A percentile compares a stretch with the other conserved stretches of the same genome.
Conservation (phyloP, 2,888 invertebrate species). For the Drosophila nigritarsus region DNA sequence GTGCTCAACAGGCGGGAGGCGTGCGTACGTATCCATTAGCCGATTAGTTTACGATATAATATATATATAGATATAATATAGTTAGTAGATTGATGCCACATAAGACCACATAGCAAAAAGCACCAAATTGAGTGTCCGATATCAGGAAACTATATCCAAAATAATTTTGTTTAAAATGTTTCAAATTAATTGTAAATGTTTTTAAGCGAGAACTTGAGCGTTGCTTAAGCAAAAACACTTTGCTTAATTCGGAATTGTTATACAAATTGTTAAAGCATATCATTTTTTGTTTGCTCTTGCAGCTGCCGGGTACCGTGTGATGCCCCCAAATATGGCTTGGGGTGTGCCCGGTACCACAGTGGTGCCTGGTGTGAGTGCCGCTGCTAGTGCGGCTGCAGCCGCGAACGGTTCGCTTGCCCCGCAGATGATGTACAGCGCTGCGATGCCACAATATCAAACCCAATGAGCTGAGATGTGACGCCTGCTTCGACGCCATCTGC, state of each 20-base stretch:
- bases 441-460: slow-evolving; percentile 94
- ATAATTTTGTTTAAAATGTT: no score
- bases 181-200: no score
- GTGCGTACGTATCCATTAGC: slow-evolving; percentile 72
- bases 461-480: slow-evolving; percentile 88
- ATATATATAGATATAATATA: not conserved
- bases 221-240: not conserved
- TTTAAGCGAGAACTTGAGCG: not conserved
- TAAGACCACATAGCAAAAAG: not conserved
- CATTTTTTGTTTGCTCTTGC: slow-evolving; percentile 1
- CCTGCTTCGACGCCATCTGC: slow-evolving; percentile 78
- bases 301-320: slow-evolving; percentile 87
- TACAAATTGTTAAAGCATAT: not conserved
- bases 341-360: slow-evolving; percentile 86
- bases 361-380: slow-evolving; percentile 86
- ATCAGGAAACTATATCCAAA: not conserved
- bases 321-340: slow-evolving; percentile 87
- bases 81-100: not conserved
- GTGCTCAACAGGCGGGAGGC: slow-evolving; percentile 90
- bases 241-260: not conserved
- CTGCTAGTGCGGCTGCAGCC: slow-evolving; percentile 85
- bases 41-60: not conserved
- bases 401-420: slow-evolving; percentile 87
- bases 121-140: not conserved
- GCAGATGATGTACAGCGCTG: slow-evolving; percentile 89